Evolutionary conservation across 1,140 invertebrate genomes (phyloP).

Genomic region (Drosophila oshimai): DNA sequence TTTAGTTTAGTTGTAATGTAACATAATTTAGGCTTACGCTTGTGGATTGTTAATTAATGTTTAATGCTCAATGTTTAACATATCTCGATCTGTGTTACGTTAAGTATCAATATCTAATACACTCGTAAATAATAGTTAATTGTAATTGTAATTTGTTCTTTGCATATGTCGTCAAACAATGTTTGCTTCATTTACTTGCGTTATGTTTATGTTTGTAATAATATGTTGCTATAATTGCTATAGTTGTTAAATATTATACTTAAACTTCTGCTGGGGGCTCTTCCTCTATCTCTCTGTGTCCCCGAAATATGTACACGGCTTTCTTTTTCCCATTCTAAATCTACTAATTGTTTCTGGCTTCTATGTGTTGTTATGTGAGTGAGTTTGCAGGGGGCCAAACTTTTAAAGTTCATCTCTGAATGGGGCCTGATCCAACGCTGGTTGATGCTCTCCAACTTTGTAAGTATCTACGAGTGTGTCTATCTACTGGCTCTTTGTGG

Average conservation of each 20-base stretch:
- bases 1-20: slow-evolving; percentile 59
- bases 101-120: slow-evolving; percentile 31
- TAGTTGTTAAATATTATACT: slow-evolving; percentile 71
- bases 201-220: slow-evolving; percentile 60
- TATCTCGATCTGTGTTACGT: slow-evolving; percentile 11
- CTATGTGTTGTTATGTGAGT: slow-evolving; percentile 6
- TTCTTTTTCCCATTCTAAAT: slow-evolving; percentile 23
- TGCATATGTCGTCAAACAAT: slow-evolving; percentile 9
- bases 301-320: slow-evolving; percentile 29
- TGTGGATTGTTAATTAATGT: slow-evolving; percentile 55
- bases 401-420: slow-evolving; percentile 47
- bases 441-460: not conserved
- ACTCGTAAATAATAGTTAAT: slow-evolving; percentile 57
- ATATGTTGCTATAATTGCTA: slow-evolving; percentile 75
- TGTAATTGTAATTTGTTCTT: slow-evolving; percentile 46
- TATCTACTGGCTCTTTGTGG: not conserved
- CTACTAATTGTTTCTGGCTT: slow-evolving; percentile 50
- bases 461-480: not conserved
- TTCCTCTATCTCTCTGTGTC: slow-evolving; percentile 4
- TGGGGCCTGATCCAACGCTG: slow-evolving; percentile 20
- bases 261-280: slow-evolving; percentile 38
- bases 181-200: slow-evolving; percentile 37
- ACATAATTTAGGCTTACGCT: slow-evolving; percentile 64
- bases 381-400: slow-evolving; percentile 39
- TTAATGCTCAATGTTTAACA: slow-evolving; percentile 56